Percentiles rank a stretch among this genome's conserved stretches.
Evolutionary conservation across 1,140 invertebrate species (phyloP).

Genomic region (Bradynema listronoti): DNA sequence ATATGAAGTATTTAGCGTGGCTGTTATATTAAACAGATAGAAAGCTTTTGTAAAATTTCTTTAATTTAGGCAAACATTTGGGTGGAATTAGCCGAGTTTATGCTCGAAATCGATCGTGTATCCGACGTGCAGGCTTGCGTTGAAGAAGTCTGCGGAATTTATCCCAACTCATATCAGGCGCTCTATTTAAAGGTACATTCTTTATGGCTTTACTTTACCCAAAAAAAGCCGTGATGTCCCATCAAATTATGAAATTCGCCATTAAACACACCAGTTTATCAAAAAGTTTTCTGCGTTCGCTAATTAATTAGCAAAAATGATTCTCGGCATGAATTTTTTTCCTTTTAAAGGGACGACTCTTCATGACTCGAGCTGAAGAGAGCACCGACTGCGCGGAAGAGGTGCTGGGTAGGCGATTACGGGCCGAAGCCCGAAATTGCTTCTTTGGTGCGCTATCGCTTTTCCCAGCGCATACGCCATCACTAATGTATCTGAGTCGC

Average conservation of each 20-base stretch:
- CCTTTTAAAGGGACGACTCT: constrained; percentile 40
- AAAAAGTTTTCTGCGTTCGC: too few relatives aligned
- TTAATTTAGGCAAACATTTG: constrained; percentile 51
- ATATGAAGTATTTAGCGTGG: too few relatives aligned
- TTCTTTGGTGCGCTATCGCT: constrained; percentile 51
- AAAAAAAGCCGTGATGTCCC: too few relatives aligned
- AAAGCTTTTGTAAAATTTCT: not conserved
- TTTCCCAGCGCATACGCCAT: constrained; percentile 41
- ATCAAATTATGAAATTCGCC: too few relatives aligned
- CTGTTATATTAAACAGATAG: too few relatives aligned
- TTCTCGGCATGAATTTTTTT: not conserved
- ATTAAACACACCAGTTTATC: too few relatives aligned
- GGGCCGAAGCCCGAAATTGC: constrained; percentile 40
- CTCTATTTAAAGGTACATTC: constrained; percentile 52
- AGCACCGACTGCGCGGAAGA: constrained; percentile 7
- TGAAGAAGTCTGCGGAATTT: constrained; percentile 51
- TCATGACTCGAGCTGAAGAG: constrained; percentile 37
- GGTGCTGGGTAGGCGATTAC: constrained; percentile 13
- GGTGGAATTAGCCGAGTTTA: constrained; percentile 55
- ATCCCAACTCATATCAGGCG: constrained; percentile 55
- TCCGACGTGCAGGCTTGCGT: constrained; percentile 49
- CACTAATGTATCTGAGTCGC: constrained; percentile 35
- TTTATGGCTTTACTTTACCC: constrained; percentile 1
- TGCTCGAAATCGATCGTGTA: constrained; percentile 44
- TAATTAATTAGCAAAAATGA: too few relatives aligned